Conservation (phyloP, 2,888 invertebrate species). For the Cryptocephalus moraei region DNA sequence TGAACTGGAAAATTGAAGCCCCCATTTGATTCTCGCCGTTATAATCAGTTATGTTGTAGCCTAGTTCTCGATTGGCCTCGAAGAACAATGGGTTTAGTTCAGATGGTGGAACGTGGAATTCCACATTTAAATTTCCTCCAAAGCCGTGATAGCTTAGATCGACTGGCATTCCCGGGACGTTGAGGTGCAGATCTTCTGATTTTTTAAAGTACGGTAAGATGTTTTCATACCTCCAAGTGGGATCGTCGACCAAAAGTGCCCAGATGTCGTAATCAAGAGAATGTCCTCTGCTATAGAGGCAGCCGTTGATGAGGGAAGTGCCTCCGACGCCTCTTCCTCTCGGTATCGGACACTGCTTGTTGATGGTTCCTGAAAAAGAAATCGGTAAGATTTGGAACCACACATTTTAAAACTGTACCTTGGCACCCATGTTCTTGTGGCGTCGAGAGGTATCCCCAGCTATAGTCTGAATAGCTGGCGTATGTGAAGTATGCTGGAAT, state of each 20-base stretch:
- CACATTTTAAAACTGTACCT: conserved; percentile 29
- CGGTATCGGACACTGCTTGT: conserved; percentile 29
- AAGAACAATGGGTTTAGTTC: conserved; percentile 4
- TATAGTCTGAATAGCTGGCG: conserved; percentile 33
- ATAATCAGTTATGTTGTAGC: conserved; percentile 57
- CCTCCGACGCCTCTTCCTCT: conserved; percentile 44
- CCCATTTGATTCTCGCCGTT: conserved; percentile 53
- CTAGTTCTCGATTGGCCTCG: conserved; percentile 53
- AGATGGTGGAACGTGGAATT: conserved; percentile 8
- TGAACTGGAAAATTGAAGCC: conserved; percentile 54
- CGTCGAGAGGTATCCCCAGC: conserved; percentile 63
- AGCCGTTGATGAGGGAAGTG: conserved; percentile 39
- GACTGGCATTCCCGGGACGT: conserved; percentile 4
- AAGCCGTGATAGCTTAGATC: conserved; percentile 6
- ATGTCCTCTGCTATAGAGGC: conserved; percentile 40
- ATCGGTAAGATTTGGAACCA: neutral
- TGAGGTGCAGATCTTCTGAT: conserved; percentile 8
- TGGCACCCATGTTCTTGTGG: conserved; percentile 52
- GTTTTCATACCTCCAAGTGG: conserved; percentile 45
- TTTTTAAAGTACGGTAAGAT: conserved; percentile 38
- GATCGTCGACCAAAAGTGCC: conserved; percentile 28
- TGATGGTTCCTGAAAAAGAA: conserved; percentile 17
- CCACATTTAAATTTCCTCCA: conserved; percentile 11
- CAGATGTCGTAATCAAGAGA: conserved; percentile 39
- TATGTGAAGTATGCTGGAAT: conserved; percentile 1